phyloP scores from a whole-genome alignment of 2,888 invertebrate genomes.

The Drosophila cracens region DNA sequence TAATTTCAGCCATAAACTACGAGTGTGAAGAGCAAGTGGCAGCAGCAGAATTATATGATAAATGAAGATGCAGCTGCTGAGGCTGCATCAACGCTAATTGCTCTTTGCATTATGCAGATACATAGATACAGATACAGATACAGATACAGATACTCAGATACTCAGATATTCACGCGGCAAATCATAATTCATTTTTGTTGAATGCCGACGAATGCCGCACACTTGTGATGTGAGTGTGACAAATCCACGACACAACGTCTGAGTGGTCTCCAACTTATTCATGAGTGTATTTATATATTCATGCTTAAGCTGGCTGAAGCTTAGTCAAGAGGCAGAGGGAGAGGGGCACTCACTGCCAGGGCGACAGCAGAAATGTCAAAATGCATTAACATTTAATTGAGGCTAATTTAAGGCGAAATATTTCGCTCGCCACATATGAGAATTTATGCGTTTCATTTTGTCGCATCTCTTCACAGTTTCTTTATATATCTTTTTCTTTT shows the following conservation, averaged over 20 bases:
- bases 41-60: slow-evolving; percentile 55
- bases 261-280: slow-evolving; percentile 40
- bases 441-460: slow-evolving; percentile 75
- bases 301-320: slow-evolving; percentile 14
- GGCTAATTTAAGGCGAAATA: slow-evolving; percentile 84
- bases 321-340: neutral
- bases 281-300: slow-evolving; percentile 41
- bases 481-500: slow-evolving; percentile 10
- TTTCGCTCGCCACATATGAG: slow-evolving; percentile 79
- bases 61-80: slow-evolving; percentile 80
- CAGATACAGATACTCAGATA: slow-evolving; percentile 27
- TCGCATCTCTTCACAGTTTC: slow-evolving; percentile 45
- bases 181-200: slow-evolving; percentile 63
- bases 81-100: slow-evolving; percentile 81
- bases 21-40: slow-evolving; percentile 40
- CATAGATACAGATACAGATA: slow-evolving; percentile 9
- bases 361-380: slow-evolving; percentile 83
- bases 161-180: slow-evolving; percentile 29
- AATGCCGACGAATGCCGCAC: slow-evolving; percentile 30
- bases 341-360: slow-evolving; percentile 9
- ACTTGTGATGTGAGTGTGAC: slow-evolving; percentile 42
- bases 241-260: slow-evolving; percentile 30
- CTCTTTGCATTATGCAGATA: slow-evolving; percentile 50
- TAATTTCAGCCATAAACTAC: slow-evolving; percentile 39
- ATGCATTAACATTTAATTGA: slow-evolving; percentile 85